A percentile compares a stretch with the other conserved stretches of the same genome.
Conservation (phyloP, 1,140 invertebrate genomes). For the Pogonus chalceus region DNA sequence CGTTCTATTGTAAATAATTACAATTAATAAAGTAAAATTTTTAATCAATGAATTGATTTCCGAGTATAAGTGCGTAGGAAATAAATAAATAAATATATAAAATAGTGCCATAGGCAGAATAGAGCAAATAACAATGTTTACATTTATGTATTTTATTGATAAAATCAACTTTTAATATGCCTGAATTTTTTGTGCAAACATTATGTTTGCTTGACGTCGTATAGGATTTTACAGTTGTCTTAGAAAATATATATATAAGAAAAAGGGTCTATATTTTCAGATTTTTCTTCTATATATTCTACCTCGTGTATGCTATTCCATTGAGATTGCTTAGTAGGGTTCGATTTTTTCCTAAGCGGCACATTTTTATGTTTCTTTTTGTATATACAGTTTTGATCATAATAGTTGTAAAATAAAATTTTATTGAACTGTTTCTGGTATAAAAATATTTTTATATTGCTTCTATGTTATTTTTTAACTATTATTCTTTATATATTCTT, state of each 20-base stretch:
- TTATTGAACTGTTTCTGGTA: too few species aligned
- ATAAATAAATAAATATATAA: too few species aligned
- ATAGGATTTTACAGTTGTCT: constrained; percentile 6
- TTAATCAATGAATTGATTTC: too few species aligned
- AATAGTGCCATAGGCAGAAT: neutral
- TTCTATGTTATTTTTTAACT: too few species aligned
- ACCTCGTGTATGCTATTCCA: constrained; percentile 3
- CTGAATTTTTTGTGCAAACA: constrained; percentile 7
- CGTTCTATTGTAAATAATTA: too few species aligned
- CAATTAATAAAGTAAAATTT: too few species aligned
- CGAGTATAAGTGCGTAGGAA: too few species aligned
- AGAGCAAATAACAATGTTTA: neutral
- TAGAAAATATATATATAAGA: constrained; percentile 8
- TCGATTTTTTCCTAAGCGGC: neutral
- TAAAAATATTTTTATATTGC: too few species aligned
- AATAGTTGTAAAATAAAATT: too few species aligned
- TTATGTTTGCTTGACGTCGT: neutral
- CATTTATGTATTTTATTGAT: neutral
- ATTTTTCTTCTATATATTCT: constrained; percentile 2
- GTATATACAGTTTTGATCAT: too few species aligned
- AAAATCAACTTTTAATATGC: constrained; percentile 5
- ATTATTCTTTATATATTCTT: too few species aligned
- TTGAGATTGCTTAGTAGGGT: neutral
- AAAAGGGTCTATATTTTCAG: constrained; percentile 5
- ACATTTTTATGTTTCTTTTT: too few species aligned